Percentiles rank a stretch among this genome's conserved stretches.
phyloP scores from a whole-genome alignment of 2,797 vertebrate genomes.

The Gobionotothen gibberifrons region DNA sequence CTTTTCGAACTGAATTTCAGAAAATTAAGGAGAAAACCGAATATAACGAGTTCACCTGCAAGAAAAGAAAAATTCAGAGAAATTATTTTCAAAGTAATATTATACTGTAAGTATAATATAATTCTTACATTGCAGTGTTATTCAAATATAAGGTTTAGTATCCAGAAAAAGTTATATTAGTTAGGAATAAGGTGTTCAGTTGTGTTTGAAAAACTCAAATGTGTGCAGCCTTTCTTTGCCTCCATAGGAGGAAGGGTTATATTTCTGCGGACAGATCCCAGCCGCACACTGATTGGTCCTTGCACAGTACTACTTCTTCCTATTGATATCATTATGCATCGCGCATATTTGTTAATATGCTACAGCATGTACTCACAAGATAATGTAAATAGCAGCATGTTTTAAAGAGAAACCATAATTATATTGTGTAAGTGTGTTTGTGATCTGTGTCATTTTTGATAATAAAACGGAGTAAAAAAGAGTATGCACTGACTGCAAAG shows the following conservation, averaged over 20 bases:
- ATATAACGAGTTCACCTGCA: too few relatives aligned
- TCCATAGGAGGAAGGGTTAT: not conserved
- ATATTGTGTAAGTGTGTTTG: slow-evolving; percentile 85
- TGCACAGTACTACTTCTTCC: slow-evolving; percentile 67
- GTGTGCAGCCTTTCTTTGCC: slow-evolving; percentile 3
- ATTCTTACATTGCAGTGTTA: not conserved
- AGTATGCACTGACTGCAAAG: slow-evolving; percentile 81
- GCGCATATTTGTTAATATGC: slow-evolving; percentile 78
- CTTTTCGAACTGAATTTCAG: not conserved
- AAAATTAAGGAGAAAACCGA: not conserved
- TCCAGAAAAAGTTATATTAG: not conserved
- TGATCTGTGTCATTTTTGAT: slow-evolving; percentile 86
- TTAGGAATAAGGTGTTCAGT: not conserved
- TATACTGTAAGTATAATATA: too few relatives aligned
- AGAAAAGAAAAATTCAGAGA: too few relatives aligned
- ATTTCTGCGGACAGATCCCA: slow-evolving; percentile 27
- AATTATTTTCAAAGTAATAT: not conserved
- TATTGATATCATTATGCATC: slow-evolving; percentile 77
- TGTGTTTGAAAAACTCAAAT: not conserved
- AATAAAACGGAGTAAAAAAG: slow-evolving; percentile 83
- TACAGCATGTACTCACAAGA: slow-evolving; percentile 88
- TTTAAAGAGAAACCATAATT: slow-evolving; percentile 80
- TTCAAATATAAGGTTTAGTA: not conserved
- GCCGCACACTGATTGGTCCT: slow-evolving; percentile 56
- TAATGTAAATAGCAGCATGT: slow-evolving; percentile 92